These are phyloP conservation scores for Hetaerina americana DNA, from an alignment of 1,140 invertebrate species.

Conservation along the genomic window DNA sequence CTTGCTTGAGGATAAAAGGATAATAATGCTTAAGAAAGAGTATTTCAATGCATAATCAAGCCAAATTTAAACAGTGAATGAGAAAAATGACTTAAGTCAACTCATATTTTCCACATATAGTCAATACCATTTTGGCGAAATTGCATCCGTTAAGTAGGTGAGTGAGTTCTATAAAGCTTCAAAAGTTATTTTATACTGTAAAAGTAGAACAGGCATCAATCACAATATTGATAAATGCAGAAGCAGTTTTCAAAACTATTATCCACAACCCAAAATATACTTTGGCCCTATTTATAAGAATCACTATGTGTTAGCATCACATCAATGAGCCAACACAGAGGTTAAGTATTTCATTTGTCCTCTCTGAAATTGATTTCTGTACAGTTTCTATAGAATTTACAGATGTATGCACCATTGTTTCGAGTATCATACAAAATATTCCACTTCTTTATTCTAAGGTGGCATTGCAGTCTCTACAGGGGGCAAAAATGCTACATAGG, in stretches of 20 bases:
- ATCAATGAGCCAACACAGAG: constrained; percentile 1
- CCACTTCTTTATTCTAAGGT: constrained; percentile 13
- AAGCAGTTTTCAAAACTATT: constrained; percentile 16
- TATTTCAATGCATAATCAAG: constrained; percentile 17
- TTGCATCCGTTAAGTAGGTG: constrained; percentile 16
- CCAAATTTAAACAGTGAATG: constrained; percentile 16
- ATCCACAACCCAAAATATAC: constrained; percentile 18
- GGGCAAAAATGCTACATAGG: constrained; percentile 14
- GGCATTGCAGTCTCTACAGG: constrained; percentile 13
- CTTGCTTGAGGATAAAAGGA: constrained; percentile 14
- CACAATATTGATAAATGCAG: constrained; percentile 17
- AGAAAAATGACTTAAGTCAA: constrained; percentile 16
- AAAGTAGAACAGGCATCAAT: constrained; percentile 16
- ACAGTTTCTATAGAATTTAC: constrained; percentile 15
- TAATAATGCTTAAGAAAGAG: constrained; percentile 15
- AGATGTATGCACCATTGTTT: constrained; percentile 18
- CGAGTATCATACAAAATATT: constrained; percentile 19
- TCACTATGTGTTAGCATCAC: constrained; percentile 13
- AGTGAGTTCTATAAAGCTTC: constrained; percentile 17
- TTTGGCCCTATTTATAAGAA: constrained; percentile 11
- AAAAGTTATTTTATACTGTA: constrained; percentile 12
- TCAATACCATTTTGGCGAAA: constrained; percentile 16
- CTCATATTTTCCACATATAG: constrained; percentile 14
- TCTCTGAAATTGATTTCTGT: constrained; percentile 12
- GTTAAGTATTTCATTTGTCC: constrained; percentile 13